These are phyloP conservation scores for Poecile montanus DNA, from an alignment of 2,797 vertebrate species.

Conservation along the genomic window DNA sequence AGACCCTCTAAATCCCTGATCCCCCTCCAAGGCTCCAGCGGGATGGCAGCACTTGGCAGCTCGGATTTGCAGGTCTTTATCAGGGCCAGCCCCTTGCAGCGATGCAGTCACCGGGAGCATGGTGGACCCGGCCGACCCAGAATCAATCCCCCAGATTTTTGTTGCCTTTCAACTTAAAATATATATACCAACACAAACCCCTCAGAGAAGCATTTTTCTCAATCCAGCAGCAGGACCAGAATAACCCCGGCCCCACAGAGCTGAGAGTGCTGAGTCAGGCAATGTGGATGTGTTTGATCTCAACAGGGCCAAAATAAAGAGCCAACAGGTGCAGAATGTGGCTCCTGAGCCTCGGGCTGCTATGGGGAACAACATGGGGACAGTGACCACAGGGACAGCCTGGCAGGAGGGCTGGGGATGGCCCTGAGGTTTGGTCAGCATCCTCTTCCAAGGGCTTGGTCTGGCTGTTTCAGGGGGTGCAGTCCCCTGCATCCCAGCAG, in stretches of 20 bases:
- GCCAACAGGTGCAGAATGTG: fast-evolving
- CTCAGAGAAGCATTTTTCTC: background rate
- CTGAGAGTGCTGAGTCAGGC: background rate
- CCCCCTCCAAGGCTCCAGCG: background rate
- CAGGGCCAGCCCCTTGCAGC: background rate
- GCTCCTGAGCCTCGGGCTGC: background rate
- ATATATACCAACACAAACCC: background rate
- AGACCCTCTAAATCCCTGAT: background rate
- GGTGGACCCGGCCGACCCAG: background rate
- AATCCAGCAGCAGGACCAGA: background rate
- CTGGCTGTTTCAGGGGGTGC: fast-evolving
- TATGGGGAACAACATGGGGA: background rate
- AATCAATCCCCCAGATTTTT: background rate
- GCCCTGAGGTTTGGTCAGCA: background rate
- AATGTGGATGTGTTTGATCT: background rate
- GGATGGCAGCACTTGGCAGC: background rate
- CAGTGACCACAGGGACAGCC: fast-evolving
- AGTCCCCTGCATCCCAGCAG: background rate
- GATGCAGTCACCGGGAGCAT: fast-evolving
- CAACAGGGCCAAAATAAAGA: background rate
- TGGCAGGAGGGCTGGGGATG: background rate
- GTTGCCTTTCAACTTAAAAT: background rate
- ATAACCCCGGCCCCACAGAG: fast-evolving
- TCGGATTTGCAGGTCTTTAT: background rate
- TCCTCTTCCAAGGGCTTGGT: background rate